A percentile compares a stretch with the other conserved stretches of the same genome.
Conservation (phyloP, 2,888 invertebrate species). For the Troides oblongomaculatus region DNA sequence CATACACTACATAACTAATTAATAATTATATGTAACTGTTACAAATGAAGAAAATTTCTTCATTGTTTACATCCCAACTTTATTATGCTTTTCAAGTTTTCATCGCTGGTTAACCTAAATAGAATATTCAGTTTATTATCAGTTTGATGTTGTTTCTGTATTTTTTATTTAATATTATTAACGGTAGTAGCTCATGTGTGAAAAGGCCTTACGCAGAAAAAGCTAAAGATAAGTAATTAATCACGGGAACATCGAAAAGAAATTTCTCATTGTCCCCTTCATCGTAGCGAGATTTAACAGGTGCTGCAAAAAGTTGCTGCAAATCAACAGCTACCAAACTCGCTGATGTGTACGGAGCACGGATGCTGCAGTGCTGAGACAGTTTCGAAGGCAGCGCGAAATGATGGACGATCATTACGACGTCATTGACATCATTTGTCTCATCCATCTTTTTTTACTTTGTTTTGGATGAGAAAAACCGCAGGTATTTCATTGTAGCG, state of each 20-base stretch:
- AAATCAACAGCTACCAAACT: conserved; percentile 41
- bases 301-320: conserved; percentile 50
- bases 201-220: conserved; percentile 22
- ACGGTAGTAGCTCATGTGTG: conserved; percentile 7
- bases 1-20: background rate
- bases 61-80: background rate
- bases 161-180: conserved; percentile 6
- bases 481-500: conserved; percentile 45
- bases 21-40: background rate
- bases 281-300: conserved; percentile 63
- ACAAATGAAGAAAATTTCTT: background rate
- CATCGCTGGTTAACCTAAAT: background rate
- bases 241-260: conserved; percentile 33
- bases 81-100: background rate
- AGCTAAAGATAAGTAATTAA: conserved; percentile 17
- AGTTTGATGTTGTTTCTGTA: background rate
- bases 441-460: conserved; percentile 52
- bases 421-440: conserved; percentile 71
- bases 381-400: conserved; percentile 59
- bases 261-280: conserved; percentile 55
- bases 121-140: background rate
- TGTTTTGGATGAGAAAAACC: conserved; percentile 44
- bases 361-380: conserved; percentile 45
- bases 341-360: conserved; percentile 8
- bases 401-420: conserved; percentile 65